These are phyloP conservation scores for Hirtodrosophila duncani DNA, from an alignment of 2,888 invertebrate genomes.

Conservation along the genomic window DNA sequence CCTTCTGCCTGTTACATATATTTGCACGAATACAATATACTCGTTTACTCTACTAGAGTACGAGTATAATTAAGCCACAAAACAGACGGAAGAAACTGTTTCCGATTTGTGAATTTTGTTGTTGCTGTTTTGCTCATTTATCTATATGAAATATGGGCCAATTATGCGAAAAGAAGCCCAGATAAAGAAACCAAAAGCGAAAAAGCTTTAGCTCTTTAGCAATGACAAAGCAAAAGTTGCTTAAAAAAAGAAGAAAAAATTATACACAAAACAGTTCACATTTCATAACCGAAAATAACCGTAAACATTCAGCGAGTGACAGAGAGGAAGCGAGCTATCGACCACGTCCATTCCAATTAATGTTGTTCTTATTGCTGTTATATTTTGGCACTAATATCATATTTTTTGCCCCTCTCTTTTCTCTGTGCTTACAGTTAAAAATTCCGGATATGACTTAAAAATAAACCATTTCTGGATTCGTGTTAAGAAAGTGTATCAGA, in stretches of 20 bases:
- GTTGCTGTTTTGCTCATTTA: slow-evolving; percentile 32
- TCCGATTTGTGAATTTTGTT: slow-evolving; percentile 44
- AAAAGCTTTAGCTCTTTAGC: slow-evolving; percentile 29
- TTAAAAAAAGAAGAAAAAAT: slow-evolving; percentile 6
- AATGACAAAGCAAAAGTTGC: slow-evolving; percentile 46
- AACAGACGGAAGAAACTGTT: slow-evolving; percentile 30
- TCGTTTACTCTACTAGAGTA: too few relatives aligned
- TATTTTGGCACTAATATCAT: slow-evolving; percentile 65
- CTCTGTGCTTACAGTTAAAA: slow-evolving; percentile 58
- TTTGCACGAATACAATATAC: too few relatives aligned
- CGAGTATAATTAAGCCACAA: too few relatives aligned
- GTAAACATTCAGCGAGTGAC: slow-evolving; percentile 37
- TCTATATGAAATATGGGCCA: slow-evolving; percentile 56
- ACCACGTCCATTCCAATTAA: slow-evolving; percentile 53
- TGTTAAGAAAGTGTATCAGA: too few relatives aligned
- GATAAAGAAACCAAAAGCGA: slow-evolving; percentile 22
- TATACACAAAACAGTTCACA: slow-evolving; percentile 31
- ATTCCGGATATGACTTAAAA: slow-evolving; percentile 55
- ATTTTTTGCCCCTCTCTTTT: slow-evolving; percentile 28
- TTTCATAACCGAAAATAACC: slow-evolving; percentile 69
- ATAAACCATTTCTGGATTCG: slow-evolving; percentile 36
- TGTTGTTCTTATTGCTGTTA: slow-evolving; percentile 27
- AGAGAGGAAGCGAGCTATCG: slow-evolving; percentile 9
- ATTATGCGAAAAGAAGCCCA: slow-evolving; percentile 56
- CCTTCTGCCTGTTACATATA: too few relatives aligned